Percentiles rank a stretch among this genome's conserved stretches.
These are phyloP conservation scores for Drosophila subsilvestris DNA, from an alignment of 2,888 invertebrate genomes.

Conservation along the genomic window DNA sequence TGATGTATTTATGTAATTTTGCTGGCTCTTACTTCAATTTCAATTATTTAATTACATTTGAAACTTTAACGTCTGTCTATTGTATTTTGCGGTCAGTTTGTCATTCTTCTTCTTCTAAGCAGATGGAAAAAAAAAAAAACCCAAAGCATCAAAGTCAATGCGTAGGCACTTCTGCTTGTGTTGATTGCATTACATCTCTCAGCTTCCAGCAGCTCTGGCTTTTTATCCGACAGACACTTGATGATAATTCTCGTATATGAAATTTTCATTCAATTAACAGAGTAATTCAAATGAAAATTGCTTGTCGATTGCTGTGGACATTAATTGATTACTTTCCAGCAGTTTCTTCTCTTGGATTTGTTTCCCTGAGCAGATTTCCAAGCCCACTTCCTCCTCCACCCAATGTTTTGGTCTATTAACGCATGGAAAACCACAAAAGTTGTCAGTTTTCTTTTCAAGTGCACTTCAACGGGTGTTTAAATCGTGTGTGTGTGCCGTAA, in stretches of 20 bases:
- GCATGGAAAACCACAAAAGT: constrained; percentile 25
- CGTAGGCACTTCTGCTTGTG: constrained; percentile 29
- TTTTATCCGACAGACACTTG: constrained; percentile 14
- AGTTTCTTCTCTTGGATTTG: constrained; percentile 5
- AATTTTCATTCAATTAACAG: constrained; percentile 27
- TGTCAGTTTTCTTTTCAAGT: constrained; percentile 13
- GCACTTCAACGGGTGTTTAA: constrained; percentile 48
- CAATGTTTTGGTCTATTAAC: constrained; percentile 36
- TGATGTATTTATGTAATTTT: constrained; percentile 65
- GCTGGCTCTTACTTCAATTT: constrained; percentile 36
- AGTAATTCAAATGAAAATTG: constrained; percentile 19
- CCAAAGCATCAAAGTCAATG: background rate
- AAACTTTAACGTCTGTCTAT: constrained; percentile 44
- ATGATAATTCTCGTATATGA: constrained; percentile 28
- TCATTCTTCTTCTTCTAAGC: constrained; percentile 11
- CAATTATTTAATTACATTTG: constrained; percentile 72
- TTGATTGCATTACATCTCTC: constrained; percentile 39
- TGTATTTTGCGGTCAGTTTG: constrained; percentile 26
- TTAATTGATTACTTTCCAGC: constrained; percentile 42
- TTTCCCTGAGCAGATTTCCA: background rate
- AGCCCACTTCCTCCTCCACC: too few species aligned
- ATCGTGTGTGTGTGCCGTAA: constrained; percentile 73
- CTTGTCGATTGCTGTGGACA: constrained; percentile 25
- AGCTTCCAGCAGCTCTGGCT: background rate
- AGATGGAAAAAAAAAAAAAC: constrained; percentile 10